Evolutionary conservation across 1,140 invertebrate species (phyloP).

Genomic region (Apis laboriosa): DNA sequence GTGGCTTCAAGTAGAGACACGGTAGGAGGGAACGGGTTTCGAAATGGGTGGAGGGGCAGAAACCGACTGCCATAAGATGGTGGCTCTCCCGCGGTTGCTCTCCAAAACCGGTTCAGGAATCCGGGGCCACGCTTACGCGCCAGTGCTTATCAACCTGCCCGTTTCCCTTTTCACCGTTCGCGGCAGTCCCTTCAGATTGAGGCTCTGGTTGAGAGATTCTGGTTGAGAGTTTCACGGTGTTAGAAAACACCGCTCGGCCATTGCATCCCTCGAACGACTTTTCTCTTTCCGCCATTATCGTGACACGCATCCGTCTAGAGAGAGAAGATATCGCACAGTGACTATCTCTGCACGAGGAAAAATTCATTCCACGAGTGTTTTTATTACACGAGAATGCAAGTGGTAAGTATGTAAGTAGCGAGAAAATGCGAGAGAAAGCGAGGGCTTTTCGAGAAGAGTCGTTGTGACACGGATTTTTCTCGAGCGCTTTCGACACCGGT

Average conservation of each 20-base stretch:
- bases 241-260: background rate
- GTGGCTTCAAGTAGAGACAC: constrained; percentile 68
- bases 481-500: too few species aligned
- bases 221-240: background rate
- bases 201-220: background rate
- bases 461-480: background rate
- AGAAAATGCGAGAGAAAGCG: background rate
- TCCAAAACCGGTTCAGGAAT: constrained; percentile 77
- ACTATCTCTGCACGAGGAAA: background rate
- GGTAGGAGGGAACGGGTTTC: constrained; percentile 46
- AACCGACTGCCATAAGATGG: constrained; percentile 63
- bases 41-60: constrained; percentile 50
- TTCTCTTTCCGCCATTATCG: constrained; percentile 3
- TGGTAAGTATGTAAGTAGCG: too few species aligned
- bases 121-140: constrained; percentile 77
- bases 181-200: background rate
- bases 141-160: constrained; percentile 74
- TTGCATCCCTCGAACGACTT: constrained; percentile 4
- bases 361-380: background rate
- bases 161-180: background rate
- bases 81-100: constrained; percentile 31
- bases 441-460: background rate
- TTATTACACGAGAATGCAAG: background rate
- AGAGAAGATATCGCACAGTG: background rate
- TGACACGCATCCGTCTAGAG: background rate